Evolutionary conservation across 2,888 invertebrate genomes (phyloP).

Genomic region (Ecdyonurus torrentis): DNA sequence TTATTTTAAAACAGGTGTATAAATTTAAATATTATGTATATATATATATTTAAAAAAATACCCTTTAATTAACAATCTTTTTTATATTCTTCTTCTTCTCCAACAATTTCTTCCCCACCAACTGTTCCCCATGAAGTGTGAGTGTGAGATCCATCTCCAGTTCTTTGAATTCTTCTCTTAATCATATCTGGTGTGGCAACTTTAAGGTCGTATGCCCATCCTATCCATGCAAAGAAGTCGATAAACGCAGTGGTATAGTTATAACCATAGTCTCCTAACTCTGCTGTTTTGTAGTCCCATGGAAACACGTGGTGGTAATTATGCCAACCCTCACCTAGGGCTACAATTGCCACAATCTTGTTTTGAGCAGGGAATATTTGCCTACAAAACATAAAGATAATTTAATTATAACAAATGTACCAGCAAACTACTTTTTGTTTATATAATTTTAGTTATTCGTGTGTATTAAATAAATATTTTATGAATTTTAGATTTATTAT

Average conservation of each 20-base stretch:
- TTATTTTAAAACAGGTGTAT: too few relatives aligned
- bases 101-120: background rate
- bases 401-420: too few relatives aligned
- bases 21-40: too few relatives aligned
- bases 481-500: background rate
- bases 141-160: slow-evolving; percentile 12
- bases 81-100: background rate
- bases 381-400: too few relatives aligned
- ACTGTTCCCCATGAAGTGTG: slow-evolving; percentile 1
- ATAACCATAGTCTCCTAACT: slow-evolving; percentile 21
- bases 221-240: slow-evolving; percentile 24
- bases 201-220: slow-evolving; percentile 27
- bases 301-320: slow-evolving; percentile 34
- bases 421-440: too few relatives aligned
- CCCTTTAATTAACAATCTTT: too few relatives aligned
- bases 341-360: slow-evolving; percentile 21
- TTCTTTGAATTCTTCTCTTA: slow-evolving; percentile 19
- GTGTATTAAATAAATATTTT: too few relatives aligned
- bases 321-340: slow-evolving; percentile 28
- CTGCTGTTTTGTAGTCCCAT: slow-evolving; percentile 30
- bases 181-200: slow-evolving; percentile 22
- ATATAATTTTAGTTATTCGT: background rate
- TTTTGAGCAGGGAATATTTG: slow-evolving; percentile 23
- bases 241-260: slow-evolving; percentile 20
- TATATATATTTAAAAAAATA: too few relatives aligned